Percentiles rank a stretch among this genome's conserved stretches.
Conservation (phyloP, 2,113 vertebrate genomes). For the Phaethon lepturus region DNA sequence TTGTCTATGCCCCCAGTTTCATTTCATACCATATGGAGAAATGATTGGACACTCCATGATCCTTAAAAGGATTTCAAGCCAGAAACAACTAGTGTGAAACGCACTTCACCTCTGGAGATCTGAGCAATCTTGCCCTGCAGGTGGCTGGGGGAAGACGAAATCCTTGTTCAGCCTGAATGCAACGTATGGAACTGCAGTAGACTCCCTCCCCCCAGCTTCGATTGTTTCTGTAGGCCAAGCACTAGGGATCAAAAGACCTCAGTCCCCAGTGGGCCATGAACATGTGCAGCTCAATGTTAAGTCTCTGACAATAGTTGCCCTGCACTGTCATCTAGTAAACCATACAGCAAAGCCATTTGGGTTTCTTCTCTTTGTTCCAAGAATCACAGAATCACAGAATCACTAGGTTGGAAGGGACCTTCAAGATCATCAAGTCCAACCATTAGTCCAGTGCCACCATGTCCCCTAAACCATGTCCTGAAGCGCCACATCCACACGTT, state of each 20-base stretch:
- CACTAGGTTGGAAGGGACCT: too few species aligned
- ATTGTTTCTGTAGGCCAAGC: neutral
- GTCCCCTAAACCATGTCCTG: too few species aligned
- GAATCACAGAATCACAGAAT: too few species aligned
- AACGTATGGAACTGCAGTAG: neutral
- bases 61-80: conserved; percentile 3
- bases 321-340: neutral
- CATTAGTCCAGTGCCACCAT: too few species aligned
- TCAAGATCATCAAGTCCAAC: too few species aligned
- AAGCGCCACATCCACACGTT: too few species aligned
- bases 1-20: neutral
- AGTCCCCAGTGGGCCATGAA: neutral
- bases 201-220: neutral
- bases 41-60: neutral
- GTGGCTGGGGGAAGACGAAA: conserved; percentile 8
- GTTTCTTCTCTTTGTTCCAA: neutral
- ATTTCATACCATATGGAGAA: neutral
- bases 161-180: neutral
- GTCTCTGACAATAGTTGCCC: neutral
- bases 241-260: conserved; percentile 6
- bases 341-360: neutral
- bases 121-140: conserved; percentile 31
- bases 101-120: conserved; percentile 8
- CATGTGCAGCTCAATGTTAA: neutral
- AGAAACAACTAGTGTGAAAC: neutral